Evolutionary conservation across 1,140 invertebrate genomes (phyloP).

Genomic region (Atta cephalotes): DNA sequence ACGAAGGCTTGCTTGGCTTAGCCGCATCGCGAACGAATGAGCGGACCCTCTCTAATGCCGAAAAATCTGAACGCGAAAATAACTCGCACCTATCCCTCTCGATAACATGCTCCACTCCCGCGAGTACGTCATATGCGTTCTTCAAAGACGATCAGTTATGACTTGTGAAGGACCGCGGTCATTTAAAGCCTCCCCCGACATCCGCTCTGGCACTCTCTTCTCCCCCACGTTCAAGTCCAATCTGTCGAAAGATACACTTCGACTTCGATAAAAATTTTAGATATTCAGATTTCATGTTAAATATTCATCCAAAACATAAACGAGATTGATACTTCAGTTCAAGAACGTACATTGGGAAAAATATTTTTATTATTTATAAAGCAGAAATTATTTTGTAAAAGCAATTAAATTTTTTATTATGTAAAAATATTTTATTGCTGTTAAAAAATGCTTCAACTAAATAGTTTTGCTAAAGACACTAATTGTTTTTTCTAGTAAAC

Average conservation of each 20-base stretch:
- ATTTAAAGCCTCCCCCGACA: conserved; percentile 27
- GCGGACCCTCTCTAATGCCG: conserved; percentile 26
- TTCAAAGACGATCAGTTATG: conserved; percentile 32
- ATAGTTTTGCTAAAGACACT: no score
- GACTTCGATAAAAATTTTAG: conserved; percentile 12
- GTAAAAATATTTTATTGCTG: no score
- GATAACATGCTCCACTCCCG: conserved; percentile 1
- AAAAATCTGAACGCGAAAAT: conserved; percentile 63
- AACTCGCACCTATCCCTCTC: conserved; percentile 34
- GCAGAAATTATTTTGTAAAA: no score
- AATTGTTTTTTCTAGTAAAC: neutral
- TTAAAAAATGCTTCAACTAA: no score
- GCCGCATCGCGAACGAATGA: conserved; percentile 39
- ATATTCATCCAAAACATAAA: neutral
- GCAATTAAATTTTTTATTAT: no score
- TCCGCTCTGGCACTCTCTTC: neutral
- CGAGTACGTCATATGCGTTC: conserved; percentile 8
- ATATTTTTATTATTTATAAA: no score
- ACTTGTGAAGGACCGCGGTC: conserved; percentile 7
- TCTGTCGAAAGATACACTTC: neutral
- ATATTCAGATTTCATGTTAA: neutral
- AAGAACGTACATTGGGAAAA: neutral
- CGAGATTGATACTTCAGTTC: neutral
- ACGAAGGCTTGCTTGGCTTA: conserved; percentile 72
- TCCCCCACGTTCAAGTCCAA: neutral